Percentiles rank a stretch among this genome's conserved stretches.
phyloP scores from a whole-genome alignment of 2,888 invertebrate species.

The Hemicrepidius hirtus region DNA sequence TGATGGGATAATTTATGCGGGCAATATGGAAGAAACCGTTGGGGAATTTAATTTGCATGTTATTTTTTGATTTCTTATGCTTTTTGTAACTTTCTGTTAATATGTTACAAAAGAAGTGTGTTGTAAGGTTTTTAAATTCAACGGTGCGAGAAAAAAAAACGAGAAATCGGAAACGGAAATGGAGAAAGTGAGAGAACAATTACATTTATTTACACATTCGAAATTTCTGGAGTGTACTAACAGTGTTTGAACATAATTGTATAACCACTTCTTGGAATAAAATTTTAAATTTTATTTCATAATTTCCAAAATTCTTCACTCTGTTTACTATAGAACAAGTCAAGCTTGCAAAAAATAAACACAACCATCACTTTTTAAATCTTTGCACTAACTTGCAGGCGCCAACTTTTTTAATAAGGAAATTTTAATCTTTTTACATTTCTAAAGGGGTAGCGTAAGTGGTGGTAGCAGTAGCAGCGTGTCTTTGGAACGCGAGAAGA shows the following conservation, averaged over 20 bases:
- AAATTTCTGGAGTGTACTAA: background rate
- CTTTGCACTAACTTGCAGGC: background rate
- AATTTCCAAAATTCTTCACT: background rate
- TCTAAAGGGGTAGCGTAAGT: slow-evolving; percentile 69
- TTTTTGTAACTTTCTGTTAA: background rate
- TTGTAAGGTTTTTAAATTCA: slow-evolving; percentile 22
- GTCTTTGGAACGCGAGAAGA: slow-evolving; percentile 69
- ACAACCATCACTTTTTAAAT: background rate
- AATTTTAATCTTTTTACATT: slow-evolving; percentile 6
- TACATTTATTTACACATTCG: background rate
- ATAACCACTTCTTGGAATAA: too few species aligned
- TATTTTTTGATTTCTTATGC: slow-evolving; percentile 17
- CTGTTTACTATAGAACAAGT: background rate
- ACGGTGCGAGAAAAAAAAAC: slow-evolving; percentile 49
- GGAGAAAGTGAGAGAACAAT: slow-evolving; percentile 52
- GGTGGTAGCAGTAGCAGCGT: slow-evolving; percentile 74
- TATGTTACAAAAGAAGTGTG: background rate
- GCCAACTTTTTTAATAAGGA: background rate
- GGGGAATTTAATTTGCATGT: slow-evolving; percentile 24
- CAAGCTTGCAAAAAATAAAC: background rate
- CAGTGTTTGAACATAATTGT: background rate
- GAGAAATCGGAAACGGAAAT: slow-evolving; percentile 56
- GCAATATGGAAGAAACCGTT: slow-evolving; percentile 52
- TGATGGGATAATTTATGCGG: slow-evolving; percentile 51
- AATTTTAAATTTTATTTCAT: too few species aligned